These are phyloP conservation scores for Stenolophus ochropezus DNA, from an alignment of 2,888 invertebrate species.

Conservation along the genomic window DNA sequence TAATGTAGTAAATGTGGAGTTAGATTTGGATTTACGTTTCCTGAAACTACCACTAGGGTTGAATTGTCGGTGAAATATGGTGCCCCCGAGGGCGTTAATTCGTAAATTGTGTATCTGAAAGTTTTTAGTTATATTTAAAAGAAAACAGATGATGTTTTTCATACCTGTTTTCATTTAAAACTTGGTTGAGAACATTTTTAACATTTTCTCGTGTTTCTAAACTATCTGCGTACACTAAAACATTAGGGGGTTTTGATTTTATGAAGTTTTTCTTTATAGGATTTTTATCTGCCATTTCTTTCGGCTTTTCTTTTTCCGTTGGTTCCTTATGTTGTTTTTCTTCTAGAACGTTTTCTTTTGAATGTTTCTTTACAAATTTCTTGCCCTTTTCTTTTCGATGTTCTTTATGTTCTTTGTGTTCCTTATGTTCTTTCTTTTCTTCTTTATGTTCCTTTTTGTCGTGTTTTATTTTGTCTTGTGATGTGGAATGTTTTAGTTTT, in stretches of 20 bases:
- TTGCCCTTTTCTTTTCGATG: constrained; percentile 16
- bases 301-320: constrained; percentile 52
- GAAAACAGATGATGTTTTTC: too few species aligned
- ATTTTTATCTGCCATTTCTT: constrained; percentile 52
- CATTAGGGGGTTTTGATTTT: constrained; percentile 84
- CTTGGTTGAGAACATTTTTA: constrained; percentile 80
- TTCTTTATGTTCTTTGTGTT: constrained; percentile 41
- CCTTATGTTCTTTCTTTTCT: constrained; percentile 38
- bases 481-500: constrained; percentile 57
- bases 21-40: constrained; percentile 82
- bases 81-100: constrained; percentile 71
- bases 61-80: constrained; percentile 68
- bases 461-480: constrained; percentile 60
- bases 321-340: constrained; percentile 62
- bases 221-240: constrained; percentile 89
- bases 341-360: constrained; percentile 64
- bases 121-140: neutral
- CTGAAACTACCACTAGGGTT: constrained; percentile 81
- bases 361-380: constrained; percentile 52
- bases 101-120: constrained; percentile 80
- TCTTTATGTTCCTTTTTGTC: constrained; percentile 51
- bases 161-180: constrained; percentile 84
- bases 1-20: constrained; percentile 83
- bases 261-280: constrained; percentile 51
- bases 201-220: constrained; percentile 84